Evolutionary conservation across 2,888 invertebrate genomes (phyloP), one percentile per base, ranked within the genome.

Genomic region (Xiphydria camelus): DNA sequence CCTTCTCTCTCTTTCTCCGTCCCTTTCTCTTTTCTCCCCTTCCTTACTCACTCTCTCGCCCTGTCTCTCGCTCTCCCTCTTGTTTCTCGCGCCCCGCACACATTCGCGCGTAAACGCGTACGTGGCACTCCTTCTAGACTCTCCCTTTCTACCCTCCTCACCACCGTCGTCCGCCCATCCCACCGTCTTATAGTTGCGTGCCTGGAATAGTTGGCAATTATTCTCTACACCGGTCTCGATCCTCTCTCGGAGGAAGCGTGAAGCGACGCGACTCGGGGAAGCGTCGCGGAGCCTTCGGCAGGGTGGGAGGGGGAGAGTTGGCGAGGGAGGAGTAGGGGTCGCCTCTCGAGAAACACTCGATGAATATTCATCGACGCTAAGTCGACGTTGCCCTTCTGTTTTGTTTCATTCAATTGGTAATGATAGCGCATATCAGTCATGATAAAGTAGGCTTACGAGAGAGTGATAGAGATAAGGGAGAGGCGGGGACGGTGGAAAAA

Each of bases 131-230:
- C 40, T 49, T 47, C 29, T 36, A 35, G 44, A 41, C 37, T 45
- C 23, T 12, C 18, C 6, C 6, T 33, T 37, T 37, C 46, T 38
- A 46, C 38, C 25, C 35, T 43, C 38, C 21, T 40, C 42, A 15
- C 17, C 33, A 15, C 33, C 25, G 26, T n/a, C n/a, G n/a, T 46
- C 37, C 32, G 29, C 36, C 45, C 46, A 49, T 53, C 46, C 41
- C n/a, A n/a, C n/a, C n/a, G n/a, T n/a, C n/a, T n/a, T n/a, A n/a
- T 46, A 34, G 55, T 54, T 59, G 62, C 63, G 62, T 63, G 66
- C 62, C 52, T 51, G 59, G 68, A 69, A 70, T 68, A 66, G 66
- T 66, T 61, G 64, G 61, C 64, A 67, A 69, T 70, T 69, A 70
- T 67, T 64, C n/a, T n/a, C 59, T 61, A 61, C 62, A 57, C 55